A percentile compares a stretch with the other conserved stretches of the same genome.
These are phyloP conservation scores for Drosophila sucinea DNA, from an alignment of 1,140 invertebrate species.

Conservation along the genomic window DNA sequence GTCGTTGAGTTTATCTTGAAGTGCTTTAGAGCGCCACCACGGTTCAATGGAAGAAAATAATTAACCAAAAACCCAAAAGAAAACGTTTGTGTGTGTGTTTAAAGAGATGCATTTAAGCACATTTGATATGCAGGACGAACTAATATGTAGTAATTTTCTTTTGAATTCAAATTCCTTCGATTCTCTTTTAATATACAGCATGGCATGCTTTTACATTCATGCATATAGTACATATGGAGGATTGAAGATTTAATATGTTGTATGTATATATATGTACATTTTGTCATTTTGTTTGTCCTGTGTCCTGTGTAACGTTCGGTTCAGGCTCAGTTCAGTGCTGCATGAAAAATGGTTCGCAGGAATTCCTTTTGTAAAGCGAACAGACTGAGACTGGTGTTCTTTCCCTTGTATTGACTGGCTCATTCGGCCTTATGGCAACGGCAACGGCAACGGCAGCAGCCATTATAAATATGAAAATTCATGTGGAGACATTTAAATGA, in stretches of 20 bases:
- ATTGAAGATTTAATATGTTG: conserved; percentile 13
- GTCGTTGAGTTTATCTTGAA: conserved; percentile 1
- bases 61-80: conserved; percentile 3
- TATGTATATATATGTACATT: conserved; percentile 8
- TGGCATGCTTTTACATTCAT: conserved; percentile 1
- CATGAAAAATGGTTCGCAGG: background rate
- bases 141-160: conserved; percentile 1
- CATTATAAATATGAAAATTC: conserved; percentile 22
- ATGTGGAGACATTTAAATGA: conserved; percentile 17
- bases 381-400: background rate
- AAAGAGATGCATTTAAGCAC: conserved; percentile 9
- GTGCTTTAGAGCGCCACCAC: background rate
- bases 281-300: background rate
- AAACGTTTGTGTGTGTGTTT: conserved; percentile 1
- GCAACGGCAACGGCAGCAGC: too few species aligned
- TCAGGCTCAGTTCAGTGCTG: background rate
- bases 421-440: background rate
- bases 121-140: conserved; percentile 3
- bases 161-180: conserved; percentile 17
- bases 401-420: background rate
- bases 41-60: conserved; percentile 18
- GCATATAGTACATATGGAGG: background rate
- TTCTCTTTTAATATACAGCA: conserved; percentile 10
- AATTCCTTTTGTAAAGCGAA: conserved; percentile 1
- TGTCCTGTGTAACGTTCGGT: background rate